Evolutionary conservation across 2,888 invertebrate species (phyloP).

Genomic region (Megalurothrips usitatus): DNA sequence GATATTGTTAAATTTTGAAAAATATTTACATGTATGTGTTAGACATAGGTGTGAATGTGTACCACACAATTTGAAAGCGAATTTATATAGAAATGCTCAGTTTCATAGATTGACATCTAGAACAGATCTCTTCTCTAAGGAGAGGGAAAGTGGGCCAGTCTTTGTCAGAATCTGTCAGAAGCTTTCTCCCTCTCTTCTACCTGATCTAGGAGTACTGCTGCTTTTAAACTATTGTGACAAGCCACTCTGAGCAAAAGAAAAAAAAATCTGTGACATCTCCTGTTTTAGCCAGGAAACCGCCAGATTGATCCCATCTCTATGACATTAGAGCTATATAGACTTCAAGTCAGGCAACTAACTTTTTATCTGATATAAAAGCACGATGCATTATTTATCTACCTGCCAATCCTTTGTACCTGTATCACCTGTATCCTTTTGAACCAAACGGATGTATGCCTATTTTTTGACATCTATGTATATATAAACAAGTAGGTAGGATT

Average conservation of each 20-base stretch:
- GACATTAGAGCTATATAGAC: neutral
- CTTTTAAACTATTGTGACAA: neutral
- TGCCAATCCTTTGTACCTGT: conserved; percentile 22
- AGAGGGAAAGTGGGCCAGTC: neutral
- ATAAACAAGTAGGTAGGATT: conserved; percentile 3
- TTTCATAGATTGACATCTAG: neutral
- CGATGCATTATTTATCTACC: conserved; percentile 6
- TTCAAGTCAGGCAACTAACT: neutral
- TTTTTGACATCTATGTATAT: neutral
- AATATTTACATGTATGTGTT: neutral
- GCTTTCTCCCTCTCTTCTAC: neutral
- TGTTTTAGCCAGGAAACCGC: too few relatives aligned
- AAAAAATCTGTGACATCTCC: too few relatives aligned
- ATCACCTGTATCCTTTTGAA: conserved; percentile 23
- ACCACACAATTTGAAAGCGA: neutral
- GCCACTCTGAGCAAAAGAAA: neutral
- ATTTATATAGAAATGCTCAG: neutral
- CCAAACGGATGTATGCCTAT: conserved; percentile 20
- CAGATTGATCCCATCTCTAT: too few relatives aligned
- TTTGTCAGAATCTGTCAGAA: too few relatives aligned
- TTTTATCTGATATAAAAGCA: neutral
- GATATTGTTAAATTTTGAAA: neutral
- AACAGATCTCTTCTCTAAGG: neutral
- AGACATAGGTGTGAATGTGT: neutral
- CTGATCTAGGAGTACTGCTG: neutral